Base-by-base conservation (phyloP, 2,113 vertebrate species). In the Microcebus ravelobensis region DNA sequence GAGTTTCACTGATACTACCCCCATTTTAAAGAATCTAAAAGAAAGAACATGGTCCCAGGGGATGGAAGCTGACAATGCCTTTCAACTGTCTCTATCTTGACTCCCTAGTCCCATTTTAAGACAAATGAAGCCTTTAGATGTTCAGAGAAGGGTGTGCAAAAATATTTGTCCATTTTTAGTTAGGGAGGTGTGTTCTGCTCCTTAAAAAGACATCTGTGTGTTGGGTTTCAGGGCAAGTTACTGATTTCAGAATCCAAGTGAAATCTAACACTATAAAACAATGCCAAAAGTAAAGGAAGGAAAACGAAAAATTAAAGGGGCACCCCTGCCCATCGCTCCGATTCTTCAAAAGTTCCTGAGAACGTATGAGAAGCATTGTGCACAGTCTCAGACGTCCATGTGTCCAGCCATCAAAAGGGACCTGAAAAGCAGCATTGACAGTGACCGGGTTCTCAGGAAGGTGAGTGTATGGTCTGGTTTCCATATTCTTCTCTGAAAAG, bases 321-420 rank as follows among this genome's bases (percentile, higher is more conserved):
- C 79, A 18, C 18, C 89, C 3, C 20, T 71, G 6, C 29, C 79
- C 14, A 15, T 92, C 0, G 7, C 31, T 55, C 21, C 42, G 0
- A 0, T 83, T 80, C 97, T 97, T 10, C 93, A 80, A 11, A 96
- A 94, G 82, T 96, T 97, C 50, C 91, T 96, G 79, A 95, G 67
- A 73, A 96, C 96, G 0, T 96, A 95, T 0, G 93, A 97, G 90
- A 94, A 91, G 83, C 36, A 50, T 0, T 95, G 96, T 12, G 50
- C 29, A 1, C 86, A 83, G 77, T 91, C 93, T 31, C 61, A 63
- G 91, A 96, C 86, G 0, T 34, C 91, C 5, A 3, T 87, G 79
- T 96, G 96, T 65, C 93, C 96, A 7, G 27, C 86, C 88, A 55
- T 97, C 89, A 68, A 10, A 29, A 94, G 70, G 74, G 97, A 94